Evolutionary conservation across 2,797 vertebrate genomes (phyloP), one percentile per base, ranked within the genome.

Genomic region (Catharus ustulatus): DNA sequence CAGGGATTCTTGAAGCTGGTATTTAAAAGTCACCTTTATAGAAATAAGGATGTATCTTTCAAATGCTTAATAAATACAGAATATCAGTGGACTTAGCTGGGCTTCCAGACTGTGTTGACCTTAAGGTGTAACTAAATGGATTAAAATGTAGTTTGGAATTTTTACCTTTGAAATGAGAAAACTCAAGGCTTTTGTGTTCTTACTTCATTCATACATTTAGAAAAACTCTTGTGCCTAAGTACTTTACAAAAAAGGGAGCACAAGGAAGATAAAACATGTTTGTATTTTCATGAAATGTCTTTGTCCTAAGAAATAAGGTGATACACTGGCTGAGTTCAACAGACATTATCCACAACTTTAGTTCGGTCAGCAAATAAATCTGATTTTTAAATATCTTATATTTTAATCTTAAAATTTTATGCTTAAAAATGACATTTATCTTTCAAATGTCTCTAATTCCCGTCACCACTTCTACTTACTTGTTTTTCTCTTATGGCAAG

Each of bases 61-160:
- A 82, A 87, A 80, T 63, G 83, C 52, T 92, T 74, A 36, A 94
- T 92, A 96, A 96, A 86, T 94, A 62, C 15, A 49, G 76, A 86
- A 77, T 91, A 94, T 97, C 86, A 93, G 74, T 75, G 73, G 72
- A 87, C 78, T 96, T 96, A 93, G 66, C 81, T 94, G 49, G 9
- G 16, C 71, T 94, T 96, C 96, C 87, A 90, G 88, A 59, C 81
- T 93, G 72, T 94, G 78, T 89, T 90, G 80, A 79, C 94, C 73
- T 92, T 40, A 54, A 92, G 58, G 24, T 85, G 82, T 90, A 95
- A 82, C 78, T 94, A 79, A 93, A 93, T 49, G n/a, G 78, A 64
- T 91, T 84, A 75, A 75, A 95, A 91, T 79, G 84, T 90, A 79
- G 61, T 94, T 94, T 85, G 61, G 85, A 67, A 30, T 90, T 90